Evolutionary conservation across 2,888 invertebrate genomes (phyloP), one percentile per base, ranked within the genome.

Genomic region (Notocelia uddmanniana): DNA sequence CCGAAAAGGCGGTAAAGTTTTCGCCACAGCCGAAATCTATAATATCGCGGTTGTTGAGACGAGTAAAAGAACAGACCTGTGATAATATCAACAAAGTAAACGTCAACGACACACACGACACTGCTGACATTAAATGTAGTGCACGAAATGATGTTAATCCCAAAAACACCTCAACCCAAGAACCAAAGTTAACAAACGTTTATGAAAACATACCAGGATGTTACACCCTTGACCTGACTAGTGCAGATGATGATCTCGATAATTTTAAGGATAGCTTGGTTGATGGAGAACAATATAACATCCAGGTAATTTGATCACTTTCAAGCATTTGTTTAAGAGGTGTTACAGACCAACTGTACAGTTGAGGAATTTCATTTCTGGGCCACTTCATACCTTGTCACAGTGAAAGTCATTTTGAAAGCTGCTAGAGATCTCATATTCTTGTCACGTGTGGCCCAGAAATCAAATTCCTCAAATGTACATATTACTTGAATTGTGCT

Each of bases 1-100:
- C 79, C 59, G 78, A 75, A 23, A 83, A 85, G 54, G 76, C 81
- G 26, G 80, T 85, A 57, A 80, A 76, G 72, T 92, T 91, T 77
- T 83, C 87, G 57, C 80, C 88, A 59, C 86, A 88, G 76, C 92
- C 91, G 18, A 83, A 81, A 73, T 92, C 92, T n/a, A 83, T 88
- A 31, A 80, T 92, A 74, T 85, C 91, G 37, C 81, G 84, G 69
- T 80, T 90, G 74, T 76, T 92, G 63, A 79, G 74, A 68, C 80
- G 85, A 78, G 77, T 78, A 23, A 80, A 77, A 73, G 68, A 75
- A 11, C 74, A 77, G 58, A 72, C 74, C 67, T 67, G 55, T 68
- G 63, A 78, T 68, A 18, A 15, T n/a, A 19, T 21, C 3, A 60
- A 45, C 10, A 45, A 66, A 34, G 18, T 34, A 23, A 41, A 10